Percentiles rank a stretch among this genome's conserved stretches.
Evolutionary conservation across 2,113 vertebrate species (phyloP).

Genomic region (Tyto alba): DNA sequence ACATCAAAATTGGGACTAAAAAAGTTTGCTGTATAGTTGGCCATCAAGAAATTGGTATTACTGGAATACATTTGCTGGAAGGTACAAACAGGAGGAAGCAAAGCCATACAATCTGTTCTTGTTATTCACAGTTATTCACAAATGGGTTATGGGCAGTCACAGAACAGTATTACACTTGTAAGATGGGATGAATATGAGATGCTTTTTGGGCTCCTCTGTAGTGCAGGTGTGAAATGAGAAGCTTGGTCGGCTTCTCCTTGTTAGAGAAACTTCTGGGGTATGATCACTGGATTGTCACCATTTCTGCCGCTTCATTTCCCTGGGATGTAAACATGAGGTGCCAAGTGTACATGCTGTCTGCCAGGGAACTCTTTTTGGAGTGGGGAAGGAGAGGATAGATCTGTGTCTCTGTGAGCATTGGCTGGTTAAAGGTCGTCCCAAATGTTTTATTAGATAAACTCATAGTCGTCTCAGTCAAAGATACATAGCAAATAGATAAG

Average conservation of each 20-base stretch:
- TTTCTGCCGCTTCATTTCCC: neutral
- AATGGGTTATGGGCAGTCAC: neutral
- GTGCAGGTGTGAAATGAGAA: neutral
- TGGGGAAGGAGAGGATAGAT: neutral
- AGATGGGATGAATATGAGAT: neutral
- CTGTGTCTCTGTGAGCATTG: neutral
- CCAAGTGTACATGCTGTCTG: accelerated
- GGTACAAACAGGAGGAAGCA: neutral
- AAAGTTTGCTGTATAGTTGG: neutral
- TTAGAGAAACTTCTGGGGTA: neutral
- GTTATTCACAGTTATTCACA: neutral
- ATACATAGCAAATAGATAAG: neutral
- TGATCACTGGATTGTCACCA: neutral
- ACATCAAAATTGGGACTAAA: neutral
- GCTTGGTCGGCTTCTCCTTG: neutral
- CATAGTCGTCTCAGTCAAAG: neutral
- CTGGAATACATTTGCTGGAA: neutral
- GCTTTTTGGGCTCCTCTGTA: neutral
- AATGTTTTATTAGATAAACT: neutral
- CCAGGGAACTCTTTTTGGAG: neutral
- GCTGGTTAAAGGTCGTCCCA: neutral
- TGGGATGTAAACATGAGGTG: neutral
- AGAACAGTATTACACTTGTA: neutral
- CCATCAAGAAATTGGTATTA: neutral
- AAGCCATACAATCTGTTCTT: neutral